Conservation (phyloP, 2,888 invertebrate species). For the Emmelina monodactyla region DNA sequence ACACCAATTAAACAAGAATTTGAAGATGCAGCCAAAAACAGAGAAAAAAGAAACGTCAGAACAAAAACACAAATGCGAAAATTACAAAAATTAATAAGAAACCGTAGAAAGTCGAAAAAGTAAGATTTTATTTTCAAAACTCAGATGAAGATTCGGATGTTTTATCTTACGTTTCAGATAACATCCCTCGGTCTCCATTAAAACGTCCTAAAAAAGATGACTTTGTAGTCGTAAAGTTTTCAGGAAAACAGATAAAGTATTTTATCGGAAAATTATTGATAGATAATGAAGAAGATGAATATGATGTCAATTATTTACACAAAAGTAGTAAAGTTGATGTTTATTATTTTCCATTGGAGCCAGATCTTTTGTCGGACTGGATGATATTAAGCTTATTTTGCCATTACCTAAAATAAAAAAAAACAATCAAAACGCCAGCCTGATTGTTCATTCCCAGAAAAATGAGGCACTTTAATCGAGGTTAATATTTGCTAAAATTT, state of each 20-base stretch:
- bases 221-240: conserved; percentile 3
- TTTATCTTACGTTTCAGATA: background rate
- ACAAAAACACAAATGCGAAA: conserved; percentile 7
- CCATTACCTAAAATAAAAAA: conserved; percentile 2
- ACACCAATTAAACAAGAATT: conserved; percentile 11
- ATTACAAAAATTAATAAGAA: conserved; percentile 4
- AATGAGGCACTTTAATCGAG: conserved; percentile 2
- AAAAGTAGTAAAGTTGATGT: conserved; percentile 8
- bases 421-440: conserved; percentile 1
- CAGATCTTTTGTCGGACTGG: conserved; percentile 5
- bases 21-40: conserved; percentile 4
- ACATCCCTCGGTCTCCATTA: conserved; percentile 3
- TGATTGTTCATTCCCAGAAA: conserved; percentile 4
- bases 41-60: conserved; percentile 3
- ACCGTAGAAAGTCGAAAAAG: conserved; percentile 4
- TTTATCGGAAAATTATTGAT: conserved; percentile 6
- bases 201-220: conserved; percentile 3
- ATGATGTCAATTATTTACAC: conserved; percentile 9
- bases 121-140: conserved; percentile 6
- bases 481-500: too few relatives aligned
- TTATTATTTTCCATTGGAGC: conserved; percentile 10
- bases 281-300: conserved; percentile 7
- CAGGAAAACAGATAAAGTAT: conserved; percentile 5
- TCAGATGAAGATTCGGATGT: background rate
- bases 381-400: conserved; percentile 8